Evolutionary conservation across 2,888 invertebrate genomes (phyloP).

Genomic region (Eupithecia exiguata): DNA sequence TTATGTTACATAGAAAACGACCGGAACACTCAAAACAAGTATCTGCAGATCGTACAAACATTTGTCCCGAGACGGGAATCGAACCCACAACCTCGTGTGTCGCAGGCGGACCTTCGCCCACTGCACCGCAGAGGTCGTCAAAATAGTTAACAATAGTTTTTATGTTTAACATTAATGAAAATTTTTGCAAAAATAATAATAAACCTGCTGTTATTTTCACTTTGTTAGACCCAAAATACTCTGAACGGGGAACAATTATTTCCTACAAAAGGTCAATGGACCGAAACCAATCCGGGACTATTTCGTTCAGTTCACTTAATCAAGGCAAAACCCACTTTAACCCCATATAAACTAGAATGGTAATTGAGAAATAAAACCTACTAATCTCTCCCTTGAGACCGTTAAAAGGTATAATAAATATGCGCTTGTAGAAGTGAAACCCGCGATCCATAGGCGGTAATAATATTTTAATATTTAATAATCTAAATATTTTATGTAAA

Average conservation of each 20-base stretch:
- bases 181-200: neutral
- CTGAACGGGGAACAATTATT: constrained; percentile 13
- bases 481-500: neutral
- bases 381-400: constrained; percentile 44
- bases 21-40: too few species aligned
- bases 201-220: too few species aligned
- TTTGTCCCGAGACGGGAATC: too few species aligned
- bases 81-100: too few species aligned
- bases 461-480: too few species aligned
- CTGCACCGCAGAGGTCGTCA: too few species aligned
- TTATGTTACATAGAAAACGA: too few species aligned
- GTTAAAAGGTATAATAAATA: constrained; percentile 24
- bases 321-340: constrained; percentile 42
- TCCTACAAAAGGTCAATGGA: constrained; percentile 20
- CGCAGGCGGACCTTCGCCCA: too few species aligned
- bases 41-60: too few species aligned
- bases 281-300: constrained; percentile 42
- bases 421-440: neutral
- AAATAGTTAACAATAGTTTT: too few species aligned
- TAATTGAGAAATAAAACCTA: constrained; percentile 51
- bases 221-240: neutral
- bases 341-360: constrained; percentile 47
- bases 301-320: constrained; percentile 44
- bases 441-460: neutral
- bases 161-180: neutral